These are phyloP conservation scores for Toxostoma redivivum DNA, from an alignment of 2,113 vertebrate genomes.

Conservation along the genomic window DNA sequence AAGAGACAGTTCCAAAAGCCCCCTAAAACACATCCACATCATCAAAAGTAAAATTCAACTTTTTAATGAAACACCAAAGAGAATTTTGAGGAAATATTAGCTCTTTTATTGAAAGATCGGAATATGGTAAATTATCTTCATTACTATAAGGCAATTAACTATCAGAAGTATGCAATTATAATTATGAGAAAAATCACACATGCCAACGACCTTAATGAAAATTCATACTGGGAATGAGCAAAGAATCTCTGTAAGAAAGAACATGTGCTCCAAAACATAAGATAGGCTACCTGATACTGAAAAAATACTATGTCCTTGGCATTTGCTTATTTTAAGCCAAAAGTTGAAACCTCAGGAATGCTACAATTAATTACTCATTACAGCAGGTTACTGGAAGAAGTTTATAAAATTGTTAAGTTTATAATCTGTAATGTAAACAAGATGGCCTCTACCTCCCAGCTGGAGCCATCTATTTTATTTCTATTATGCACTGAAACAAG, in stretches of 20 bases:
- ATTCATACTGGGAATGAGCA: neutral
- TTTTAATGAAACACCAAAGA: neutral
- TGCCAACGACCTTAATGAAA: neutral
- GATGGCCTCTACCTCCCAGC: neutral
- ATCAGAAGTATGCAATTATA: neutral
- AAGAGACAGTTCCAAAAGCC: neutral
- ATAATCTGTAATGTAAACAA: neutral
- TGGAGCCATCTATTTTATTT: neutral
- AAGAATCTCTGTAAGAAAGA: neutral
- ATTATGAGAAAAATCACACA: neutral
- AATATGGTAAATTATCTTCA: neutral
- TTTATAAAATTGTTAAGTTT: neutral
- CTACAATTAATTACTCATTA: neutral
- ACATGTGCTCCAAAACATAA: neutral
- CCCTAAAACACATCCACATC: neutral
- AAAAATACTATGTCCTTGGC: neutral
- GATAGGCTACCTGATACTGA: neutral
- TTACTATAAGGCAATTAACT: neutral
- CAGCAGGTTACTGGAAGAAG: neutral
- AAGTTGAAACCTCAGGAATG: neutral
- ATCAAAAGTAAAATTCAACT: neutral
- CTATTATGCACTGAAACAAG: neutral
- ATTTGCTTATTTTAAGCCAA: neutral
- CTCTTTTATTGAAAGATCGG: neutral
- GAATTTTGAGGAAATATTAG: neutral